Evolutionary conservation across 2,797 vertebrate genomes (phyloP).

Genomic region (Oryzias dopingdopingensis): DNA sequence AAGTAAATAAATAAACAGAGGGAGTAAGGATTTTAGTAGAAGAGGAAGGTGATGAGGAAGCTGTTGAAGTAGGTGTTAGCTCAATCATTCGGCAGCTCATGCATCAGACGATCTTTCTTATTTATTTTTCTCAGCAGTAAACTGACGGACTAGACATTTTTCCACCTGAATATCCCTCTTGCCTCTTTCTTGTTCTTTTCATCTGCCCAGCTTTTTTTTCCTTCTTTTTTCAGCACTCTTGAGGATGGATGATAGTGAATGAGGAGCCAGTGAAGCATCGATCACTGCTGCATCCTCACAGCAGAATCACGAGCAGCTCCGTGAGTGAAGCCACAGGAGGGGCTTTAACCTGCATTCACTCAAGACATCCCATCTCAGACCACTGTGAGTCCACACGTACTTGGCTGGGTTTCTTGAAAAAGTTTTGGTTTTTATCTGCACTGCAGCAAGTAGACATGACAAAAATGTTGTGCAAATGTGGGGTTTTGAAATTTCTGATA

Average conservation of each 20-base stretch:
- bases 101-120: conserved; percentile 36
- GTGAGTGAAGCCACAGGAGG: conserved; percentile 49
- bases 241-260: conserved; percentile 57
- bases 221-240: conserved; percentile 25
- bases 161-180: conserved; percentile 23
- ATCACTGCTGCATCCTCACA: conserved; percentile 48
- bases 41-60: conserved; percentile 51
- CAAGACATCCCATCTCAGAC: conserved; percentile 37
- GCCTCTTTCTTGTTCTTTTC: conserved; percentile 22
- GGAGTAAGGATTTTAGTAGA: conserved; percentile 45
- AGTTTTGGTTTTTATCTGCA: conserved; percentile 23
- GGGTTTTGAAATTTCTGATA: no score
- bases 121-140: conserved; percentile 57
- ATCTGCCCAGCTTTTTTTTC: conserved; percentile 30
- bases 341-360: conserved; percentile 32
- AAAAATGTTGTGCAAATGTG: no score
- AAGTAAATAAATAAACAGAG: conserved; percentile 64
- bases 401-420: conserved; percentile 31
- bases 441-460: conserved; percentile 4
- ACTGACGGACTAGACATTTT: conserved; percentile 33
- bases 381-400: conserved; percentile 2
- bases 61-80: conserved; percentile 46
- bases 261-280: conserved; percentile 59
- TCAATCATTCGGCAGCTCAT: conserved; percentile 61
- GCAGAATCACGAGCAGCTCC: conserved; percentile 29